Evolutionary conservation across 2,888 invertebrate genomes (phyloP).

Genomic region (Callimorpha dominula): DNA sequence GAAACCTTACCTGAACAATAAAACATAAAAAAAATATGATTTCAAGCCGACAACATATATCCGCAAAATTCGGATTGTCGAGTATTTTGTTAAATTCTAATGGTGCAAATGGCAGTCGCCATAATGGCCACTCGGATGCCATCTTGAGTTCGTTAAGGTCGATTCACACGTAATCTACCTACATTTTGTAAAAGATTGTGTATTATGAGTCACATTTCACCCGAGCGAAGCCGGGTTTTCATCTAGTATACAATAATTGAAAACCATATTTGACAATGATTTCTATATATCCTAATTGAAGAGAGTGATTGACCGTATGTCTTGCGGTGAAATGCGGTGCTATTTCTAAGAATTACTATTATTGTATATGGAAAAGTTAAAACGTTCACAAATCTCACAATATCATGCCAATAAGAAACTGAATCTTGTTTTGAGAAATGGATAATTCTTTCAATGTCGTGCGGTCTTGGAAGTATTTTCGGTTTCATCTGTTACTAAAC

Average conservation of each 20-base stretch:
- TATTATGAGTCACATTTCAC: too few relatives aligned
- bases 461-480: conserved; percentile 41
- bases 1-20: too few relatives aligned
- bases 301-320: not conserved
- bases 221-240: too few relatives aligned
- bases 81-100: too few relatives aligned
- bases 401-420: conserved; percentile 18
- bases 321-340: not conserved
- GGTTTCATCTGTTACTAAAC: conserved; percentile 42
- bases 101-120: too few relatives aligned
- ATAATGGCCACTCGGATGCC: too few relatives aligned
- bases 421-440: conserved; percentile 34
- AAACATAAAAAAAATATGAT: too few relatives aligned
- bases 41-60: too few relatives aligned
- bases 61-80: too few relatives aligned
- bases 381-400: conserved; percentile 14
- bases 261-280: conserved; percentile 1
- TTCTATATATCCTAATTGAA: conserved; percentile 7
- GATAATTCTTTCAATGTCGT: conserved; percentile 46
- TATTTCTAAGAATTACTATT: not conserved
- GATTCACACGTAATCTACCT: too few relatives aligned
- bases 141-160: too few relatives aligned
- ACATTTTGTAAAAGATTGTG: too few relatives aligned
- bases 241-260: not conserved
- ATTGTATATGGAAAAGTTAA: not conserved